These are phyloP conservation scores for Notolabrus celidotus DNA, from an alignment of 2,797 vertebrate genomes.

Conservation along the genomic window DNA sequence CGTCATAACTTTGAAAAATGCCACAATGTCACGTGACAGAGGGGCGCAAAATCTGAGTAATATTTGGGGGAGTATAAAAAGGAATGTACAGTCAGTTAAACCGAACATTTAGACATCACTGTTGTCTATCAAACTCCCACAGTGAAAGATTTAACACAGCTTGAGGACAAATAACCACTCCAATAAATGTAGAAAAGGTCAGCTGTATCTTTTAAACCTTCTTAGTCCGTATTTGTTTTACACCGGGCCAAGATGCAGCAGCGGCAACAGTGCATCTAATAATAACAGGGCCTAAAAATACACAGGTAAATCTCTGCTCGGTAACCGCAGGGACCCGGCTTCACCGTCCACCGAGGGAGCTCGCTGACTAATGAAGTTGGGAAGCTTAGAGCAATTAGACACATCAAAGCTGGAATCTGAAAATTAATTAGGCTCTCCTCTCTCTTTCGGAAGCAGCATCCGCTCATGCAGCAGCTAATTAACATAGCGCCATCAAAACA, in stretches of 20 bases:
- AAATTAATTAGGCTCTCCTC: slow-evolving; percentile 88
- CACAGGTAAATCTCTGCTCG: slow-evolving; percentile 71
- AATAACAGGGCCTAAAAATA: slow-evolving; percentile 81
- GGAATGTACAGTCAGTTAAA: too few species aligned
- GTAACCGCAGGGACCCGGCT: slow-evolving; percentile 77
- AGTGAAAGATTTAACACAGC: too few species aligned
- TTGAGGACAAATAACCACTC: too few species aligned
- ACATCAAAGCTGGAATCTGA: slow-evolving; percentile 89
- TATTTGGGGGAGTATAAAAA: too few species aligned
- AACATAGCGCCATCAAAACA: slow-evolving; percentile 83
- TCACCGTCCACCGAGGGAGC: slow-evolving; percentile 78
- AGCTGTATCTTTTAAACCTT: slow-evolving; percentile 15
- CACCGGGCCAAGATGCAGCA: slow-evolving; percentile 29
- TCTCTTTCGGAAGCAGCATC: slow-evolving; percentile 79
- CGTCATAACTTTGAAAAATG: too few species aligned
- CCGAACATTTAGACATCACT: too few species aligned
- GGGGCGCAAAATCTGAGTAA: too few species aligned
- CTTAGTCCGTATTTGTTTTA: slow-evolving; percentile 43
- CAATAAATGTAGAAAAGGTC: background rate
- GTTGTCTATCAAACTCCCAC: too few species aligned
- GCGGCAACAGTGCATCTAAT: slow-evolving; percentile 65
- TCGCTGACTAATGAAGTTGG: slow-evolving; percentile 84
- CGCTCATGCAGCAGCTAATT: slow-evolving; percentile 82
- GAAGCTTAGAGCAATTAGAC: slow-evolving; percentile 88
- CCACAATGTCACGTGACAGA: too few species aligned